Base-by-base conservation (phyloP, 1,140 invertebrate genomes). In the Cydia strobilella region DNA sequence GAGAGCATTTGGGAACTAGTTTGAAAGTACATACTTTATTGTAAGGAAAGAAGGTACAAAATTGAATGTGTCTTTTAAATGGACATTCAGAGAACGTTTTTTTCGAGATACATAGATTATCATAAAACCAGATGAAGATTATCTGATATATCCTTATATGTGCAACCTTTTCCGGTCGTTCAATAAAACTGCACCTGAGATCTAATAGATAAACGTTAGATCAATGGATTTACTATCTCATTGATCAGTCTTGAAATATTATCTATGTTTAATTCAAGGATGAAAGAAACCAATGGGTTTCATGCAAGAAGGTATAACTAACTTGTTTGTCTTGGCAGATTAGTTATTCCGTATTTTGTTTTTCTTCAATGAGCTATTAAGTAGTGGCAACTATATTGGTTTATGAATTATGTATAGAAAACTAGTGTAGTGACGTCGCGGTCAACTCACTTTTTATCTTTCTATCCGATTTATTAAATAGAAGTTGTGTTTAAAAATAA, bases 241-340 rank as follows among this genome's bases (percentile, higher is more conserved):
- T 39, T 31, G 63, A 27, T 31, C 59, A 6, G n/a, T 27, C 27
- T 65, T 35, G n/a, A 59, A 69, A 31, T 39, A 35, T 66, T 39
- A 20, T n/a, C 27, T 39, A 69, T 69, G 31, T 39, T 39, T 69
- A 69, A 69, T 69, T 69, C 31, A 69, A 31, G 65, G 54, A 59
- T 59, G 18, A 20, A 59, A 23, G 18, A 59, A 23, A 23, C 1
- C 0, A 23, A 18, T 3, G 48, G 45, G 5, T 18, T 18, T 18
- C n/a, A 18, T 51, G 48, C 0, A 51, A 51, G 48, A n/a, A 51
- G 48, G 1, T 12, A 13, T 45, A 3, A 2, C 15, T 15, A 45
- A 45, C 42, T 45, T 45, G 48, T 51, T 51, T 51, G 48, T 51
- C n/a, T 51, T n/a, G 48, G n/a, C 18, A 51, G 15, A 51, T 51